phyloP scores from a whole-genome alignment of 2,797 vertebrate genomes.

The Clarias fuscus region DNA sequence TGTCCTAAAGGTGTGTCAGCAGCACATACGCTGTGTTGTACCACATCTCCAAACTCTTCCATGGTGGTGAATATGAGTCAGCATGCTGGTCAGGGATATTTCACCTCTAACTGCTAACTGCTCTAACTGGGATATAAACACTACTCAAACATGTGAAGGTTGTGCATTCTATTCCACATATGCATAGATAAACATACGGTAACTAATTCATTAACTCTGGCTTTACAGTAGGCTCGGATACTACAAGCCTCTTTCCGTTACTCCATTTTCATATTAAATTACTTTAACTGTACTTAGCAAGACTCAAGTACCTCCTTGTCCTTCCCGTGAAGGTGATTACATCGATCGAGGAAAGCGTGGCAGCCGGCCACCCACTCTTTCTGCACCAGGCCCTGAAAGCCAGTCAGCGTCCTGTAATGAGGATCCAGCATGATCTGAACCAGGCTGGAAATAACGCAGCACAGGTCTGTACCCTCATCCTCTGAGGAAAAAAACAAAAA shows the following conservation, averaged over 20 bases:
- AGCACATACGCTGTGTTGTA: neutral
- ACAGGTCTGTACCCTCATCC: slow-evolving; percentile 74
- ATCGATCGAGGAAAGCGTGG: slow-evolving; percentile 84
- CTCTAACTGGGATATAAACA: no score
- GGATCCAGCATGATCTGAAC: slow-evolving; percentile 90
- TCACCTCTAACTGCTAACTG: neutral
- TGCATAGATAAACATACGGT: neutral
- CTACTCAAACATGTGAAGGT: neutral
- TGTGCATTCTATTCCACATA: neutral
- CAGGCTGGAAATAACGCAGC: slow-evolving; percentile 83
- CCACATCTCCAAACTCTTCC: neutral
- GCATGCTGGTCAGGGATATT: neutral
- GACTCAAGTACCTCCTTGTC: slow-evolving; percentile 79
- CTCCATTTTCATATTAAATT: no score
- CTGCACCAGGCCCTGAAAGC: slow-evolving; percentile 88
- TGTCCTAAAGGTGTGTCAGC: neutral
- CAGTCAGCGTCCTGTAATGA: slow-evolving; percentile 78
- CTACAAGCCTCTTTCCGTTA: no score
- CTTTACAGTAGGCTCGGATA: neutral
- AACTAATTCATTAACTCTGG: neutral
- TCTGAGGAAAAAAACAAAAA: slow-evolving; percentile 48
- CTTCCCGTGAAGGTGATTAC: slow-evolving; percentile 81
- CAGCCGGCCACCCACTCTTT: slow-evolving; percentile 87
- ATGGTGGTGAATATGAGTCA: neutral
- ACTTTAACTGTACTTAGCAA: neutral